Percentiles rank a stretch among this genome's conserved stretches.
Evolutionary conservation across 2,113 vertebrate genomes (phyloP).

Genomic region (Pachyramphus minor): DNA sequence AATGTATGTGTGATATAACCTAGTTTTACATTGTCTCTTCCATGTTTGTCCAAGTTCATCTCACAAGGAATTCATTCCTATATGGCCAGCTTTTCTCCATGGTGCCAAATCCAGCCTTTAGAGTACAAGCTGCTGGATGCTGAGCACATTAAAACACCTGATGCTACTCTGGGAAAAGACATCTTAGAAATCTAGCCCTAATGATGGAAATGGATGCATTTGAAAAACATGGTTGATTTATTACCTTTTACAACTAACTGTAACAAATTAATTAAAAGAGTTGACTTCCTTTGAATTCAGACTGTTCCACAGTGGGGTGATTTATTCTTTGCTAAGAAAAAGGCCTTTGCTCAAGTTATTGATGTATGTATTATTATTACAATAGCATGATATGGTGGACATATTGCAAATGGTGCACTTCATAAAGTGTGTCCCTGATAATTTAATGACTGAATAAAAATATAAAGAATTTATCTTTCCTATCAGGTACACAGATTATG

Average conservation of each 20-base stretch:
- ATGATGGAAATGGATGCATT: background rate
- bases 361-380: background rate
- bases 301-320: background rate
- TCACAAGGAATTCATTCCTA: background rate
- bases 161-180: background rate
- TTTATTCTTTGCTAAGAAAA: slow-evolving; percentile 11
- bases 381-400: background rate
- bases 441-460: background rate
- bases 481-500: background rate
- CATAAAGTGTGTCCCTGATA: background rate
- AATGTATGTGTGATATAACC: background rate
- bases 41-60: background rate
- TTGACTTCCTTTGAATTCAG: background rate
- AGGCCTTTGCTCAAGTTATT: background rate
- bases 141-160: background rate
- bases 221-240: background rate
- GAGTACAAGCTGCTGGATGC: background rate
- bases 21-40: background rate
- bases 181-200: background rate
- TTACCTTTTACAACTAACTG: background rate
- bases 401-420: background rate
- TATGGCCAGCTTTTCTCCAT: background rate
- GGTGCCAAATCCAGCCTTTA: background rate
- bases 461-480: background rate
- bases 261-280: background rate